phyloP scores from a whole-genome alignment of 2,113 vertebrate species.

The Barnardius zonarius region DNA sequence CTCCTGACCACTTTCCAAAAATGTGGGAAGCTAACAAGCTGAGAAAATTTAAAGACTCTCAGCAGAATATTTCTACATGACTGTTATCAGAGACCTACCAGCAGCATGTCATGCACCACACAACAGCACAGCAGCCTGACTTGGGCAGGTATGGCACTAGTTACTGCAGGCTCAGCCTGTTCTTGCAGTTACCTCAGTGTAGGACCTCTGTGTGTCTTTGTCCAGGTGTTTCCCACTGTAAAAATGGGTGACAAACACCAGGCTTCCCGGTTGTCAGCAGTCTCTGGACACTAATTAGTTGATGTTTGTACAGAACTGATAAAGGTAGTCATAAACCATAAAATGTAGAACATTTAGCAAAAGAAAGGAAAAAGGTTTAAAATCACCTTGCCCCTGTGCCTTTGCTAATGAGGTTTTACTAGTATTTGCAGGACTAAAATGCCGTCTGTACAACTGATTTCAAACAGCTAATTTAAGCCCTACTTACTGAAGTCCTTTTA shows the following conservation, averaged over 20 bases:
- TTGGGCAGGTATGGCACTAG: background rate
- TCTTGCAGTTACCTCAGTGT: accelerated
- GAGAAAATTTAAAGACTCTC: background rate
- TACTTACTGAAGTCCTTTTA: background rate
- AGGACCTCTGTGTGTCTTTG: background rate
- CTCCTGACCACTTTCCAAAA: slow-evolving; percentile 25
- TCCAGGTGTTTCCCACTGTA: background rate
- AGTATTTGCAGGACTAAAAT: background rate
- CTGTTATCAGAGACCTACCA: background rate
- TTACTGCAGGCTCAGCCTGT: background rate
- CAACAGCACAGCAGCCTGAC: background rate
- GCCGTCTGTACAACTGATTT: background rate
- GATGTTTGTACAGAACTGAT: background rate
- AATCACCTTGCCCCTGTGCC: background rate
- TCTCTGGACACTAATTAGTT: background rate
- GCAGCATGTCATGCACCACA: background rate
- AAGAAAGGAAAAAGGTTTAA: background rate
- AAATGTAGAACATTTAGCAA: background rate
- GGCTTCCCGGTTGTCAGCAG: background rate
- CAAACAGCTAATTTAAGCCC: background rate
- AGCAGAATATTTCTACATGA: background rate
- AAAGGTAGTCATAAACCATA: background rate
- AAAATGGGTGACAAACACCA: background rate
- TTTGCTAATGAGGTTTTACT: background rate
- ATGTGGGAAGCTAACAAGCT: background rate